phyloP scores from a whole-genome alignment of 2,797 vertebrate species.

The Fistularia commersonii region DNA sequence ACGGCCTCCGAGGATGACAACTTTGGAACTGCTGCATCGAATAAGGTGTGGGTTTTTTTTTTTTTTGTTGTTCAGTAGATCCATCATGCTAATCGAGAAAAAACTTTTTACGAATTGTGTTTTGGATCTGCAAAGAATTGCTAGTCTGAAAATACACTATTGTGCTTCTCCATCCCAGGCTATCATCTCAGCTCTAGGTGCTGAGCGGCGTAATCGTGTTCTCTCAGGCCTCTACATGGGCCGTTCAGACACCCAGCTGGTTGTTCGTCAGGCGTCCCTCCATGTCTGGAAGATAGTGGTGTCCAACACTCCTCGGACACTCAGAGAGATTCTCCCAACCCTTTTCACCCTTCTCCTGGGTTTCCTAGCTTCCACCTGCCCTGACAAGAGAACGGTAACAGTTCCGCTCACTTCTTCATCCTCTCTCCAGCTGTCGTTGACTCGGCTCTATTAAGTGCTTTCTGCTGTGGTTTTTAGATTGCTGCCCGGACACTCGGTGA shows the following conservation, averaged over 20 bases:
- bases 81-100: background rate
- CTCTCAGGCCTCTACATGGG: conserved; percentile 98
- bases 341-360: conserved; percentile 93
- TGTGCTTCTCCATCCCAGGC: conserved; percentile 70
- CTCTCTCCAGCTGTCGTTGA: background rate
- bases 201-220: conserved; percentile 91
- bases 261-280: conserved; percentile 94
- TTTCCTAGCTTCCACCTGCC: conserved; percentile 94
- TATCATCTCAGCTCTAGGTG: conserved; percentile 90
- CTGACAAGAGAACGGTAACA: conserved; percentile 93
- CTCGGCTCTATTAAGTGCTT: background rate
- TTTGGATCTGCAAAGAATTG: background rate
- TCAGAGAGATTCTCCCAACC: conserved; percentile 94
- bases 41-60: conserved; percentile 76
- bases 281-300: conserved; percentile 99
- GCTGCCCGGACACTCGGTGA: conserved; percentile 95
- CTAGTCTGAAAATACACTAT: background rate
- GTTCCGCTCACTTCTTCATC: background rate
- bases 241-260: conserved; percentile 95
- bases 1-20: conserved; percentile 98
- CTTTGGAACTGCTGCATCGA: conserved; percentile 95
- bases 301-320: conserved; percentile 93
- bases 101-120: background rate
- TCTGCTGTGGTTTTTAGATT: conserved; percentile 75
- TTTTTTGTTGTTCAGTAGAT: background rate